These are phyloP conservation scores for Cydia amplana DNA, from an alignment of 1,140 invertebrate genomes.

Conservation along the genomic window DNA sequence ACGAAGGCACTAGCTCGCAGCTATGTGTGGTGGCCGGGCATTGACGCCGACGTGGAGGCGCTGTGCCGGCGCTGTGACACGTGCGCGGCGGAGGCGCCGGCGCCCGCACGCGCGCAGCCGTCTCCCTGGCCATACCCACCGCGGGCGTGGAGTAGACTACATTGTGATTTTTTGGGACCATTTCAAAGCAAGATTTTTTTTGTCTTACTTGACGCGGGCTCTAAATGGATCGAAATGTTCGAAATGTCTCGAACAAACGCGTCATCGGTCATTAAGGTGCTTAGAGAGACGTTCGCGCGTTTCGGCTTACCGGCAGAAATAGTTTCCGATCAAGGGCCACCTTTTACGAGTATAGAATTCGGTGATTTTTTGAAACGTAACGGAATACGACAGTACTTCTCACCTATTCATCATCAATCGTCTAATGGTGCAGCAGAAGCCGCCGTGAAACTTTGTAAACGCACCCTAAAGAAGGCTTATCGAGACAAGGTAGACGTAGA, in stretches of 20 bases:
- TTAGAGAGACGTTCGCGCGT: conserved; percentile 37
- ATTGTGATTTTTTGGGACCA: conserved; percentile 71
- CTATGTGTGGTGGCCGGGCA: background rate
- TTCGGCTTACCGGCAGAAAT: conserved; percentile 39
- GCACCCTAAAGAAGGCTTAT: conserved; percentile 11
- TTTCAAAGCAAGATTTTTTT: conserved; percentile 60
- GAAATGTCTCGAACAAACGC: conserved; percentile 36
- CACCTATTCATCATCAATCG: conserved; percentile 18
- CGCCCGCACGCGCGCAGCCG: conserved; percentile 11
- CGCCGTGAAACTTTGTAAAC: too few species aligned
- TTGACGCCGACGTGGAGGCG: background rate
- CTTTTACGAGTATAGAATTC: conserved; percentile 38
- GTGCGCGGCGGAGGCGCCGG: conserved; percentile 17
- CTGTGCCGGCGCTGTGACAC: background rate
- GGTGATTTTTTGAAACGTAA: conserved; percentile 33
- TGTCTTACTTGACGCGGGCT: conserved; percentile 65
- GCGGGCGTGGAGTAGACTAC: conserved; percentile 41
- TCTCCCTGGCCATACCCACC: background rate
- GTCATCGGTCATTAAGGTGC: conserved; percentile 28
- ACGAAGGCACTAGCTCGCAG: conserved; percentile 28
- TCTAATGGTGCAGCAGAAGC: too few species aligned
- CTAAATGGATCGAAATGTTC: conserved; percentile 70
- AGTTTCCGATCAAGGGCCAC: conserved; percentile 43
- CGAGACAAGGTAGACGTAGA: too few species aligned
- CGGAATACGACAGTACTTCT: conserved; percentile 38